Conservation (phyloP, 2,888 invertebrate genomes). For the Erynnis tages region DNA sequence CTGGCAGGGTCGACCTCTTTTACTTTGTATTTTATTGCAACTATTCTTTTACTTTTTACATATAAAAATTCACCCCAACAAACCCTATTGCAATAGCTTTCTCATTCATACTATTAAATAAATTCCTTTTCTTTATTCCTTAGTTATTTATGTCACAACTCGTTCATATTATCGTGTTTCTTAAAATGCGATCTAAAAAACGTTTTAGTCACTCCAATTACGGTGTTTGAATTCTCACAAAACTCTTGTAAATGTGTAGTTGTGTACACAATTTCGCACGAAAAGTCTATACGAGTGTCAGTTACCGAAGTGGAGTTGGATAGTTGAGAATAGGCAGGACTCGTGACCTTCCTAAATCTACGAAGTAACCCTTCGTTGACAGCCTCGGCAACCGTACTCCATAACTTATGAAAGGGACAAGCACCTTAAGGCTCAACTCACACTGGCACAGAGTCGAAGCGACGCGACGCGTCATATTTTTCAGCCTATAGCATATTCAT, state of each 20-base stretch:
- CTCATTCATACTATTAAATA: too few species aligned
- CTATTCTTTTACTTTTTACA: too few species aligned
- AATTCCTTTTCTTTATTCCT: too few species aligned
- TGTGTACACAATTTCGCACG: neutral
- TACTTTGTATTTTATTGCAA: too few species aligned
- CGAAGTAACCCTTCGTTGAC: conserved; percentile 45
- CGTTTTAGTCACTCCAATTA: too few species aligned
- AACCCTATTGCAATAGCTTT: too few species aligned
- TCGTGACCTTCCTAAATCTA: conserved; percentile 61
- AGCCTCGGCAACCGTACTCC: conserved; percentile 25
- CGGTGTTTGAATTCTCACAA: neutral
- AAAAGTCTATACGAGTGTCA: conserved; percentile 3
- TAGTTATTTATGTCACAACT: too few species aligned
- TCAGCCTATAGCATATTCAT: neutral
- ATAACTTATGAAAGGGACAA: conserved; percentile 15
- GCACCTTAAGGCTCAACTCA: conserved; percentile 10
- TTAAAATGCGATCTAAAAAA: too few species aligned
- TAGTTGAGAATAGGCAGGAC: conserved; percentile 39
- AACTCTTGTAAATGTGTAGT: neutral
- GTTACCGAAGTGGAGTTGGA: neutral
- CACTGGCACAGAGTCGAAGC: too few species aligned
- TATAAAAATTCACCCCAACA: too few species aligned
- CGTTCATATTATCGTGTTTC: too few species aligned
- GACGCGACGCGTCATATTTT: too few species aligned
- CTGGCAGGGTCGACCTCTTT: conserved; percentile 26